These are phyloP conservation scores for Diadegma fenestrale DNA, from an alignment of 2,888 invertebrate species.

Conservation along the genomic window DNA sequence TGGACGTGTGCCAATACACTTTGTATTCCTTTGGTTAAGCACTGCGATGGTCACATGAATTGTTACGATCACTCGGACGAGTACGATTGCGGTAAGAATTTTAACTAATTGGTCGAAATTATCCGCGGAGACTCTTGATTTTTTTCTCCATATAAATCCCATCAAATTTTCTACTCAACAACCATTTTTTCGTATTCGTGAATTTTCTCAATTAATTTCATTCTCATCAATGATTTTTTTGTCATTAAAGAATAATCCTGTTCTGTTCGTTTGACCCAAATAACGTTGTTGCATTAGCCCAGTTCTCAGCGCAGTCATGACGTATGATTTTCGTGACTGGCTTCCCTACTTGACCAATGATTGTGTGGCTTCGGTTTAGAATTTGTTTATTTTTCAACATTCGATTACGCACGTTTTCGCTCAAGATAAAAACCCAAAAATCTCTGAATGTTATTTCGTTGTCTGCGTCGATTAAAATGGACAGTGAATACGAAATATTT, in stretches of 20 bases:
- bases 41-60: slow-evolving; percentile 91
- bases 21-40: slow-evolving; percentile 88
- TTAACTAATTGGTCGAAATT: background rate
- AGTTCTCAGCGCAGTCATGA: slow-evolving; percentile 40
- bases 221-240: background rate
- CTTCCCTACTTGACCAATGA: slow-evolving; percentile 72
- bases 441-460: background rate
- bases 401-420: slow-evolving; percentile 4
- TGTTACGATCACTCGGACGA: slow-evolving; percentile 92
- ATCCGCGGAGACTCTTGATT: too few species aligned
- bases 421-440: background rate
- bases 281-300: slow-evolving; percentile 71
- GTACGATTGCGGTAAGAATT: slow-evolving; percentile 88
- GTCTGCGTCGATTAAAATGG: background rate
- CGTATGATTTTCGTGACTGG: slow-evolving; percentile 71
- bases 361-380: slow-evolving; percentile 76
- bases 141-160: slow-evolving; percentile 2
- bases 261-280: slow-evolving; percentile 52
- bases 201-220: background rate
- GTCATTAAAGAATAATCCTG: background rate
- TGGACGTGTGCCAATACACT: slow-evolving; percentile 91
- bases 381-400: slow-evolving; percentile 58
- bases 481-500: background rate
- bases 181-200: background rate
- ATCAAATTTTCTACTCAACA: background rate